Evolutionary conservation across 1,140 invertebrate species (phyloP).

Genomic region (Elysia chlorotica): DNA sequence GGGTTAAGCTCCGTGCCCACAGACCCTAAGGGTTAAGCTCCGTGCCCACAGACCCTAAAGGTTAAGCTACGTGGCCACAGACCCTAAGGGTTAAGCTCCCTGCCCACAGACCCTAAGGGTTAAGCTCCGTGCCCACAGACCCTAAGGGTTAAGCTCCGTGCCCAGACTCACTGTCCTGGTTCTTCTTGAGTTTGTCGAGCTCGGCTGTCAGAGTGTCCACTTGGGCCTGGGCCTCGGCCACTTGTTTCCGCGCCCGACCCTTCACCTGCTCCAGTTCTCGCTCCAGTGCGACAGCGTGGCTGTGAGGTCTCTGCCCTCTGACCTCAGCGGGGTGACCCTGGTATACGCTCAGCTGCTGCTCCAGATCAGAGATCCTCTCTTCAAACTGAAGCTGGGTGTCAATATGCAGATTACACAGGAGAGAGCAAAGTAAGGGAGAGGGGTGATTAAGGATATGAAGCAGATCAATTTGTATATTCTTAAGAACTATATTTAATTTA

Average conservation of each 20-base stretch:
- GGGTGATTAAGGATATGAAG: neutral
- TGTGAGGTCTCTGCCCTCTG: slow-evolving; percentile 43
- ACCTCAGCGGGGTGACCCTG: slow-evolving; percentile 25
- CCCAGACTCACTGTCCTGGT: slow-evolving; percentile 39
- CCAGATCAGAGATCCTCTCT: slow-evolving; percentile 54
- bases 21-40: too few species aligned
- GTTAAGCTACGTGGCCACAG: too few species aligned
- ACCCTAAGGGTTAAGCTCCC: too few species aligned
- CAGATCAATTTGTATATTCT: too few species aligned
- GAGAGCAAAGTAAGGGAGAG: neutral
- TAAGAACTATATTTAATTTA: too few species aligned
- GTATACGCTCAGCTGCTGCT: slow-evolving; percentile 48
- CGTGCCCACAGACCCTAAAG: too few species aligned
- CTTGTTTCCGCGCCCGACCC: slow-evolving; percentile 46
- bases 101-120: too few species aligned
- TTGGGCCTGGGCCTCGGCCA: slow-evolving; percentile 44
- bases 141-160: too few species aligned
- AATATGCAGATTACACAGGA: too few species aligned
- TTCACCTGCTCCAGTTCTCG: slow-evolving; percentile 53
- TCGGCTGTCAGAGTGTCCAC: slow-evolving; percentile 45
- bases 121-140: too few species aligned
- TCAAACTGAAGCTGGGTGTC: slow-evolving; percentile 56
- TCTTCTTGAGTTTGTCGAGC: slow-evolving; percentile 40
- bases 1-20: too few species aligned
- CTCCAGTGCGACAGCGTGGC: slow-evolving; percentile 50